These are phyloP conservation scores for Perizoma affinitatum DNA, from an alignment of 2,888 invertebrate species.

Conservation along the genomic window DNA sequence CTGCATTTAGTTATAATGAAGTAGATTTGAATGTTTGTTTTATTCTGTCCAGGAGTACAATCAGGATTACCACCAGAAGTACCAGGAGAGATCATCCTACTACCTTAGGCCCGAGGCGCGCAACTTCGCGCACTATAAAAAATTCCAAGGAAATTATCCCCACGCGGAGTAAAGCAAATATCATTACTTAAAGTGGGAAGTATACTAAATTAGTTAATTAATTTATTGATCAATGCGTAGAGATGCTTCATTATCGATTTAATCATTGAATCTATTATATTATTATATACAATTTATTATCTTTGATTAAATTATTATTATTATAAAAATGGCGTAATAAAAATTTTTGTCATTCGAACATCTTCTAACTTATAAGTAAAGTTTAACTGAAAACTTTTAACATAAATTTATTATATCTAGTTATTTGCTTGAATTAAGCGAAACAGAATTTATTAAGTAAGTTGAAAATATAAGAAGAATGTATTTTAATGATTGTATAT, in stretches of 20 bases:
- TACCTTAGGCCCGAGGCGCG: conserved; percentile 58
- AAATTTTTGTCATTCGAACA: conserved; percentile 84
- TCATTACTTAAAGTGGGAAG: conserved; percentile 81
- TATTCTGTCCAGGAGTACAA: conserved; percentile 12
- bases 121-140: conserved; percentile 72
- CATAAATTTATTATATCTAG: conserved; percentile 83
- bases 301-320: conserved; percentile 85
- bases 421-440: conserved; percentile 85
- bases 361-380: conserved; percentile 83
- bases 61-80: conserved; percentile 25
- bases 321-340: conserved; percentile 83
- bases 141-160: conserved; percentile 78
- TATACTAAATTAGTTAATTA: conserved; percentile 87
- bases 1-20: background rate
- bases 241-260: conserved; percentile 84
- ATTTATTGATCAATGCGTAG: conserved; percentile 85
- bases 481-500: conserved; percentile 84
- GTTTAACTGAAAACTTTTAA: conserved; percentile 83
- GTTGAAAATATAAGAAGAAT: conserved; percentile 82
- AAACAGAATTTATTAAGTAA: conserved; percentile 85
- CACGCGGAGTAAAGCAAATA: conserved; percentile 78
- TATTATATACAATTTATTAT: conserved; percentile 85
- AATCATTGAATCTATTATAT: conserved; percentile 85
- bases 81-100: conserved; percentile 32
- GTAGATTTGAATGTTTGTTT: background rate